Percentiles rank a stretch among this genome's conserved stretches.
Evolutionary conservation across 2,888 invertebrate genomes (phyloP).

Genomic region (Danaus chrysippus): DNA sequence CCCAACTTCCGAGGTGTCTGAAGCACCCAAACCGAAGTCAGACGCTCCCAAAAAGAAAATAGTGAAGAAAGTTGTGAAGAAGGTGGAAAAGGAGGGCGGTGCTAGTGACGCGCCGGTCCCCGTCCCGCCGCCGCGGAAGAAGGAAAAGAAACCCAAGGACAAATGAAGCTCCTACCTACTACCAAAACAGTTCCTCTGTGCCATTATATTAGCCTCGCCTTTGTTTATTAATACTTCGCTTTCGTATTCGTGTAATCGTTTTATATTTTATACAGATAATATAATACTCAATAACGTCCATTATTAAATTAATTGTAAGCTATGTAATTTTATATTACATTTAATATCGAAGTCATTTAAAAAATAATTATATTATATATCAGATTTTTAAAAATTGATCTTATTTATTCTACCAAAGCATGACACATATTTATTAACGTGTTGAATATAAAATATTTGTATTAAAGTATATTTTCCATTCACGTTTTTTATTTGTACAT

Average conservation of each 20-base stretch:
- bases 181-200: conserved; percentile 68
- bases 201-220: conserved; percentile 67
- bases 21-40: conserved; percentile 21
- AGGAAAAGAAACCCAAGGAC: conserved; percentile 78
- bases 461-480: conserved; percentile 72
- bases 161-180: conserved; percentile 60
- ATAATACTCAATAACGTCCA: conserved; percentile 55
- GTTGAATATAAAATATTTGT: conserved; percentile 64
- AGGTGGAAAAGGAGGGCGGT: conserved; percentile 72
- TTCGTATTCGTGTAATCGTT: conserved; percentile 63
- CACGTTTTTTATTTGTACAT: conserved; percentile 21
- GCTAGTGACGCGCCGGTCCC: conserved; percentile 69
- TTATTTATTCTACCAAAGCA: conserved; percentile 52
- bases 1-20: conserved; percentile 32
- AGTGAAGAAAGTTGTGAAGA: conserved; percentile 76
- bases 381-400: conserved; percentile 34
- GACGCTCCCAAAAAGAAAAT: conserved; percentile 63
- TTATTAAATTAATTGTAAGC: conserved; percentile 51
- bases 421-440: conserved; percentile 63
- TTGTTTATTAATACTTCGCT: conserved; percentile 67
- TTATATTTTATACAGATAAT: conserved; percentile 57
- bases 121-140: conserved; percentile 77
- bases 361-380: not conserved
- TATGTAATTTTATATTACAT: conserved; percentile 46
- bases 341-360: conserved; percentile 42